These are phyloP conservation scores for Lanistes nyassanus DNA, from an alignment of 1,140 invertebrate genomes.

Conservation along the genomic window DNA sequence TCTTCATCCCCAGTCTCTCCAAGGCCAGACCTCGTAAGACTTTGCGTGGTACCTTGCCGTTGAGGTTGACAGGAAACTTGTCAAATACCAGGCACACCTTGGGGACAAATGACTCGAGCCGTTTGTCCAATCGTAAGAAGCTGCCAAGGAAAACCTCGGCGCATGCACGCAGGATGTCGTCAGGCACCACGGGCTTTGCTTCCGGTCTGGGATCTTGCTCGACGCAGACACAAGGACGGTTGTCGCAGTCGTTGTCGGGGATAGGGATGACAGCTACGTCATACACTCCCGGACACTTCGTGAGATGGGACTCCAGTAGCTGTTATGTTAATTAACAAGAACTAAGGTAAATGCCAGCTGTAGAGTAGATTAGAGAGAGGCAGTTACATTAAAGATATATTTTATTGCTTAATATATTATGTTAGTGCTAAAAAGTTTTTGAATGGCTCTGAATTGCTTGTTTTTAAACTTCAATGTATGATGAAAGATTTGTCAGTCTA, in stretches of 20 bases:
- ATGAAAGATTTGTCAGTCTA: neutral
- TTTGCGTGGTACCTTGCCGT: neutral
- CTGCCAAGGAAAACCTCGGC: neutral
- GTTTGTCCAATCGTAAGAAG: neutral
- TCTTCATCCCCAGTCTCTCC: neutral
- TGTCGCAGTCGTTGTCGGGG: neutral
- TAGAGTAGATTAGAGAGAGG: no score
- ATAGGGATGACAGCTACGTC: neutral
- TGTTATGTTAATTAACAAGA: neutral
- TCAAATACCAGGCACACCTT: slow-evolving; percentile 10
- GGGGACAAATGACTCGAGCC: neutral
- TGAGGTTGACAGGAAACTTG: neutral
- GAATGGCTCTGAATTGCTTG: no score
- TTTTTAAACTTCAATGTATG: neutral
- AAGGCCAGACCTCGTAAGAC: neutral
- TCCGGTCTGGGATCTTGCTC: neutral
- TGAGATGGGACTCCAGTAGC: neutral
- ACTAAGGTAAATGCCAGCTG: no score
- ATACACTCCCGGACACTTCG: neutral
- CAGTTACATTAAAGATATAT: no score
- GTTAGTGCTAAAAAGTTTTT: no score
- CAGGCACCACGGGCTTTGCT: neutral
- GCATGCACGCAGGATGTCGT: neutral
- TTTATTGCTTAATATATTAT: no score
- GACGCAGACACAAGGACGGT: slow-evolving; percentile 7